Evolutionary conservation across 2,888 invertebrate genomes (phyloP).

Genomic region (Idaea biselata): DNA sequence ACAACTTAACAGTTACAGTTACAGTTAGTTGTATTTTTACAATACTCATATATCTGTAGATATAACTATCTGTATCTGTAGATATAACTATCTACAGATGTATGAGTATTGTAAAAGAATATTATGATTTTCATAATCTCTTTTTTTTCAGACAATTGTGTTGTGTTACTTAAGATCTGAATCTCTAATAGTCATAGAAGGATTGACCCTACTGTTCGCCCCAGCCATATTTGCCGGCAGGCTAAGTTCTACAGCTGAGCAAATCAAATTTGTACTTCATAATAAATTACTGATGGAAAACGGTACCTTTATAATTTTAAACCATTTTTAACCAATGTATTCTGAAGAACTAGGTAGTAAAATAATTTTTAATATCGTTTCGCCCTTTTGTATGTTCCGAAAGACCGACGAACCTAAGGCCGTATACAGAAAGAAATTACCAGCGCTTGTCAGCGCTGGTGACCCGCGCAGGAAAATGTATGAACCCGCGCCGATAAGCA

Average conservation of each 20-base stretch:
- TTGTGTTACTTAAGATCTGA: not conserved
- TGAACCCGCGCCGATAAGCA: no score
- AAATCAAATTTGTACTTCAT: not conserved
- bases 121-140: no score
- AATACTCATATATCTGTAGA: no score
- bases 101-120: no score
- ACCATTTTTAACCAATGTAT: not conserved
- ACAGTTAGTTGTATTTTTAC: no score
- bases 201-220: not conserved
- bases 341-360: not conserved
- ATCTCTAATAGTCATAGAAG: not conserved
- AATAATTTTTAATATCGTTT: not conserved
- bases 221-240: not conserved
- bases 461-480: no score
- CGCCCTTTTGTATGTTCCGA: not conserved
- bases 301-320: not conserved
- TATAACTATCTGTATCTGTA: no score
- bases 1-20: no score
- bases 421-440: no score
- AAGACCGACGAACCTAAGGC: no score
- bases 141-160: not conserved
- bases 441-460: no score
- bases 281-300: constrained; percentile 7
- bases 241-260: not conserved
- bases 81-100: no score